Evolutionary conservation across 2,113 vertebrate species (phyloP).

Genomic region (Megatriorchis doriae): DNA sequence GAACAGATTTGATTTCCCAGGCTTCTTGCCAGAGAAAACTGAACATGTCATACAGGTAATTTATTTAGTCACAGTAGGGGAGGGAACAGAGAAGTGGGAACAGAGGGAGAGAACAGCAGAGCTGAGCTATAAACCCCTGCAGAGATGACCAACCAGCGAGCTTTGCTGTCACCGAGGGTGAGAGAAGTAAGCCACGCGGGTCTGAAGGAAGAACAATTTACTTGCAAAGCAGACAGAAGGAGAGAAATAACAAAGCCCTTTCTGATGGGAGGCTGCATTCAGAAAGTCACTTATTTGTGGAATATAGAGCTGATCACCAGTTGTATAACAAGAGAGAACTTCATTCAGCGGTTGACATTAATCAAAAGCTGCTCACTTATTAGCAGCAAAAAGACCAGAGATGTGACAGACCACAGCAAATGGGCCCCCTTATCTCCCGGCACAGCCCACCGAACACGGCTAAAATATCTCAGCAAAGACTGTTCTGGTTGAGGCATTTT

Average conservation of each 20-base stretch:
- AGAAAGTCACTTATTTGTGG: neutral
- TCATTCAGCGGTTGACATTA: neutral
- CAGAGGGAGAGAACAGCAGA: constrained; percentile 20
- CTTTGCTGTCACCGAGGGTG: neutral
- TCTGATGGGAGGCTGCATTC: neutral
- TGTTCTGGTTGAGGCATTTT: neutral
- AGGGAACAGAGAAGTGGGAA: constrained; percentile 37
- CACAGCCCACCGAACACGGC: neutral
- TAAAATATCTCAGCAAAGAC: neutral
- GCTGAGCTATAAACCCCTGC: constrained; percentile 7
- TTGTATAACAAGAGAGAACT: neutral
- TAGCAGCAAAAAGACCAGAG: neutral
- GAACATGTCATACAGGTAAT: constrained; percentile 67
- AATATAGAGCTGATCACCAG: neutral
- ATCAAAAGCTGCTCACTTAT: neutral
- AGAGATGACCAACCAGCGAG: constrained; percentile 3
- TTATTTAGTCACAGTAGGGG: constrained; percentile 64
- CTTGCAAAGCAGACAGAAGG: neutral
- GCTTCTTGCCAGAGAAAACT: constrained; percentile 60
- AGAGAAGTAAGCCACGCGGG: neutral
- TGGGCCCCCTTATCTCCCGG: neutral
- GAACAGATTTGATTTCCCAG: constrained; percentile 66
- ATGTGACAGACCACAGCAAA: neutral
- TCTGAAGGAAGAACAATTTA: constrained; percentile 11
- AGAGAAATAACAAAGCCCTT: constrained; percentile 4